A percentile compares a stretch with the other conserved stretches of the same genome.
These are phyloP conservation scores for Aphis craccivora DNA, from an alignment of 1,140 invertebrate genomes.

Conservation along the genomic window DNA sequence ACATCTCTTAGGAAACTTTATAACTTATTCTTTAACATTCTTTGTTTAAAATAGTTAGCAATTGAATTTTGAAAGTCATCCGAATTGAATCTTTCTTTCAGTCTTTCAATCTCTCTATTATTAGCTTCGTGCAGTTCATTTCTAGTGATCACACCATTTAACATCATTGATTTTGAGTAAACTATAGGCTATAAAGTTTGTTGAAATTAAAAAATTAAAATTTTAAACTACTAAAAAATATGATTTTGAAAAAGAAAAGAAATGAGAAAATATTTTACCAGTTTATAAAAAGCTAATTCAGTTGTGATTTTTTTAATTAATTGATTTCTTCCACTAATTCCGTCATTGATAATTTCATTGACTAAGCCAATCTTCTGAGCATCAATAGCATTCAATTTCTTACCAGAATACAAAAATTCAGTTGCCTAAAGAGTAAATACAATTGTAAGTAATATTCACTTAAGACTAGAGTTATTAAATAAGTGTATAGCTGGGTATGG, in stretches of 20 bases:
- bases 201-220: background rate
- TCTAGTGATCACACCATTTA: conserved; percentile 21
- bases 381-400: conserved; percentile 79
- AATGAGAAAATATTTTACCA: background rate
- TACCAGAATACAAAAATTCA: conserved; percentile 69
- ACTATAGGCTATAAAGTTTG: conserved; percentile 45
- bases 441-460: background rate
- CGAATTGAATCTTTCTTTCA: conserved; percentile 50
- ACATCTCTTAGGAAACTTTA: background rate
- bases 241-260: background rate
- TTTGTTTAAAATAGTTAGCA: conserved; percentile 36
- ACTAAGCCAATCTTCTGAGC: conserved; percentile 78
- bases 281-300: conserved; percentile 33
- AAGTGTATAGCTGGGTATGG: too few relatives aligned
- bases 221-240: background rate
- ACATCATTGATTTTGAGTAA: conserved; percentile 38
- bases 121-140: conserved; percentile 50
- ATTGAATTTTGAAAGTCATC: conserved; percentile 35
- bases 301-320: conserved; percentile 36
- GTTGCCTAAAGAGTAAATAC: conserved; percentile 21
- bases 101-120: conserved; percentile 42
- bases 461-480: background rate
- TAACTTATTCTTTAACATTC: conserved; percentile 42
- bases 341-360: conserved; percentile 71
- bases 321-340: background rate